Conservation (phyloP, 2,113 vertebrate species). For the Ammodytes marinus region DNA sequence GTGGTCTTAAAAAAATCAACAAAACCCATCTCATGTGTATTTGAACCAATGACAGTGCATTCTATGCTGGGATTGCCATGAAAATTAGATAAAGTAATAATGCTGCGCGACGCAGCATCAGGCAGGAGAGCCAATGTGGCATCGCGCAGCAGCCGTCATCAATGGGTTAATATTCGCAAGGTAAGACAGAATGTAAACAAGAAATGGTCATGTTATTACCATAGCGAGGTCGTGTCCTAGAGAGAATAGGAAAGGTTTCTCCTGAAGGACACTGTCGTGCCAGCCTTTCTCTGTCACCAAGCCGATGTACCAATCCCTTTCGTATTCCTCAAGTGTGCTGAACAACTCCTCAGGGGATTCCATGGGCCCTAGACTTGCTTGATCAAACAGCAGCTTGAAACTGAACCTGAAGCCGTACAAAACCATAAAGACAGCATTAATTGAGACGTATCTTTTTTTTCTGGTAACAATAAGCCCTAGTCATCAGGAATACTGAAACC, state of each 20-base stretch:
- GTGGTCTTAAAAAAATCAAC: no score
- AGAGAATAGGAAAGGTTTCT: slow-evolving; percentile 96
- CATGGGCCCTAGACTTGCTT: slow-evolving; percentile 93
- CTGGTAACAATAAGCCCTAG: neutral
- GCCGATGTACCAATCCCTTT: slow-evolving; percentile 95
- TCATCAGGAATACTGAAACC: neutral
- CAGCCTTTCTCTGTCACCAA: slow-evolving; percentile 92
- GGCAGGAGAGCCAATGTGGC: no score
- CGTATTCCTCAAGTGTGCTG: slow-evolving; percentile 91
- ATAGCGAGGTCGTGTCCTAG: slow-evolving; percentile 93
- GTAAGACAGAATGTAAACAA: neutral
- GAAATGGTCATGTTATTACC: slow-evolving; percentile 85
- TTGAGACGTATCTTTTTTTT: neutral
- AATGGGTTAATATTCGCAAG: neutral
- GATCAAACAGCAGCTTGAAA: slow-evolving; percentile 96
- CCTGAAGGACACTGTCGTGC: slow-evolving; percentile 93
- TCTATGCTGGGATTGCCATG: no score
- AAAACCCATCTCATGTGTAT: no score
- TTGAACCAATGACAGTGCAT: no score
- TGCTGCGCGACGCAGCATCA: no score
- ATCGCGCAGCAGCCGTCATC: no score
- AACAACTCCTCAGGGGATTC: slow-evolving; percentile 91
- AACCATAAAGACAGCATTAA: neutral
- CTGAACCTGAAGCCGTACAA: slow-evolving; percentile 87
- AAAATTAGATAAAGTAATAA: no score